Conservation (phyloP, 2,888 invertebrate species). For the Rotaria macrura region DNA sequence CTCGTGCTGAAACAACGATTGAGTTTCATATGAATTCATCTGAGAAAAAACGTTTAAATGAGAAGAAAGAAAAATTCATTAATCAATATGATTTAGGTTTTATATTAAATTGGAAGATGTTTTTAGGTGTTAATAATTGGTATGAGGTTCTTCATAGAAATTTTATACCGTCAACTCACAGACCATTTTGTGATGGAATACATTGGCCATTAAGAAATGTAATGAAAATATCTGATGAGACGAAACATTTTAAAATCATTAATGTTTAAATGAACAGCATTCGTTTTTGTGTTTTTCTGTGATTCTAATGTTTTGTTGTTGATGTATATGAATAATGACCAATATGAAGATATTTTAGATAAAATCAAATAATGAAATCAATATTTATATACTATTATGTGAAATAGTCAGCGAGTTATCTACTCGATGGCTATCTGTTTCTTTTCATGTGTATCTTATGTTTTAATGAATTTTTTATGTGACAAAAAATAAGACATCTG, state of each 20-base stretch:
- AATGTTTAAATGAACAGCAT: background rate
- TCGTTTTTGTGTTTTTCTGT: background rate
- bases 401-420: no score
- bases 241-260: background rate
- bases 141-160: constrained; percentile 37
- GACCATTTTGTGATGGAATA: constrained; percentile 71
- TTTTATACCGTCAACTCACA: constrained; percentile 71
- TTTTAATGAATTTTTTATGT: no score
- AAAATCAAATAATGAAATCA: no score
- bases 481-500: no score
- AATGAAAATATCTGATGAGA: background rate
- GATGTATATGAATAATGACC: background rate
- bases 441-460: no score
- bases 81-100: constrained; percentile 84
- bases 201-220: constrained; percentile 56
- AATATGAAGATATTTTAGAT: no score
- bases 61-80: background rate
- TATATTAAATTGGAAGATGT: constrained; percentile 75
- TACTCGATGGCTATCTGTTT: no score
- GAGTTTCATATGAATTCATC: background rate
- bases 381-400: no score
- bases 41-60: background rate
- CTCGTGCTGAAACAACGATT: background rate
- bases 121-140: constrained; percentile 69
- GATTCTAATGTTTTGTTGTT: no score